These are phyloP conservation scores for Ormyrus nitidulus DNA, from an alignment of 2,888 invertebrate genomes.

Conservation along the genomic window DNA sequence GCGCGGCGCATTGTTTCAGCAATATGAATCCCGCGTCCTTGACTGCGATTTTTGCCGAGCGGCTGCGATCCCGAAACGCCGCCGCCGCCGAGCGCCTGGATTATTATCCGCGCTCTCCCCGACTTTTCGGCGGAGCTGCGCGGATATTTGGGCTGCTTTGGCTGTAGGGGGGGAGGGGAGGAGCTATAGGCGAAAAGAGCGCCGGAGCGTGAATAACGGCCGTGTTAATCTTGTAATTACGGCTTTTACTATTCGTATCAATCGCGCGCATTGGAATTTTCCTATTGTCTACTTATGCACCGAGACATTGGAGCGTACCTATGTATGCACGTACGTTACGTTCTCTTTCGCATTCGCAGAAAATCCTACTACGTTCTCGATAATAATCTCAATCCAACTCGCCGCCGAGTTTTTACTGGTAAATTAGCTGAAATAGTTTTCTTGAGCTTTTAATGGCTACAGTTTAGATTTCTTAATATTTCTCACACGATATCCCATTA, in stretches of 20 bases:
- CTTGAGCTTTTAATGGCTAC: too few species aligned
- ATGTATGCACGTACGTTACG: background rate
- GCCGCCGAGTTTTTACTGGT: too few species aligned
- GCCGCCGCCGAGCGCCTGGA: too few species aligned
- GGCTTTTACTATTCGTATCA: slow-evolving; percentile 31
- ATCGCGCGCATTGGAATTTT: slow-evolving; percentile 40
- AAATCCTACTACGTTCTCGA: too few species aligned
- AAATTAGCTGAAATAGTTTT: too few species aligned
- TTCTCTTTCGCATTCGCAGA: too few species aligned
- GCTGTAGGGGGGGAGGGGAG: too few species aligned
- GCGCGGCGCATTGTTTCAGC: slow-evolving; percentile 64
- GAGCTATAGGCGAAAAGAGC: background rate
- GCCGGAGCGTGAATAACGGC: slow-evolving; percentile 31
- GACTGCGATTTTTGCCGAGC: slow-evolving; percentile 55
- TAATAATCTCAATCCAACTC: too few species aligned
- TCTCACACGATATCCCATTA: too few species aligned
- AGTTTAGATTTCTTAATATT: too few species aligned
- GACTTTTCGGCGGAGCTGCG: background rate
- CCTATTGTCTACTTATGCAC: slow-evolving; percentile 26
- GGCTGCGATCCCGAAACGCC: background rate
- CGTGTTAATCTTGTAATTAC: slow-evolving; percentile 51
- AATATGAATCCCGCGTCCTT: slow-evolving; percentile 61
- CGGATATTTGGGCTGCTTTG: too few species aligned
- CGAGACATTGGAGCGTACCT: slow-evolving; percentile 14
- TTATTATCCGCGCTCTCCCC: background rate